These are phyloP conservation scores for Alligator mississippiensis DNA, from an alignment of 2,113 vertebrate species.

Conservation along the genomic window DNA sequence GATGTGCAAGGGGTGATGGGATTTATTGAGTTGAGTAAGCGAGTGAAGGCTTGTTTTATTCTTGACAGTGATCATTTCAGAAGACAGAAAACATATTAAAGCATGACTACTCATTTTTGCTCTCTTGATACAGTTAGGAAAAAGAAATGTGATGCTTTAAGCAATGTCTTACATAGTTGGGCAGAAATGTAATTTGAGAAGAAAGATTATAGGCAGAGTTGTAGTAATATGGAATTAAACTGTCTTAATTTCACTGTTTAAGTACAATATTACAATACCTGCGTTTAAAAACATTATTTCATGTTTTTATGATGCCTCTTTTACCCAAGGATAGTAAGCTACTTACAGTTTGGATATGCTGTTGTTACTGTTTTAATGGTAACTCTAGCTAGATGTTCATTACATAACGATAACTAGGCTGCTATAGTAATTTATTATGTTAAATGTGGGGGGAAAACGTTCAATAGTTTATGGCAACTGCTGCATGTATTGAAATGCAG, in stretches of 20 bases:
- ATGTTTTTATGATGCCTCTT: neutral
- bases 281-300: neutral
- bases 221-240: neutral
- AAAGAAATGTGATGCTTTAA: neutral
- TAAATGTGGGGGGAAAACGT: neutral
- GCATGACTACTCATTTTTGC: neutral
- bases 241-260: neutral
- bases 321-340: neutral
- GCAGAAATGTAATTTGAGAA: neutral
- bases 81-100: constrained; percentile 16
- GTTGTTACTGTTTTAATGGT: neutral
- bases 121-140: neutral
- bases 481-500: neutral
- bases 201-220: neutral
- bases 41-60: constrained; percentile 38
- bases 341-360: neutral
- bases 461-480: neutral
- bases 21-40: constrained; percentile 23
- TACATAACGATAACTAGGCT: neutral
- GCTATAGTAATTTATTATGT: neutral
- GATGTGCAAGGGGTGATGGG: constrained; percentile 30
- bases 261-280: neutral
- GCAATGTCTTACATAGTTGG: neutral
- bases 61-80: constrained; percentile 23
- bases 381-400: neutral